Percentiles rank a stretch among this genome's conserved stretches.
These are phyloP conservation scores for Sardinella longiceps DNA, from an alignment of 2,797 vertebrate species.

Conservation along the genomic window DNA sequence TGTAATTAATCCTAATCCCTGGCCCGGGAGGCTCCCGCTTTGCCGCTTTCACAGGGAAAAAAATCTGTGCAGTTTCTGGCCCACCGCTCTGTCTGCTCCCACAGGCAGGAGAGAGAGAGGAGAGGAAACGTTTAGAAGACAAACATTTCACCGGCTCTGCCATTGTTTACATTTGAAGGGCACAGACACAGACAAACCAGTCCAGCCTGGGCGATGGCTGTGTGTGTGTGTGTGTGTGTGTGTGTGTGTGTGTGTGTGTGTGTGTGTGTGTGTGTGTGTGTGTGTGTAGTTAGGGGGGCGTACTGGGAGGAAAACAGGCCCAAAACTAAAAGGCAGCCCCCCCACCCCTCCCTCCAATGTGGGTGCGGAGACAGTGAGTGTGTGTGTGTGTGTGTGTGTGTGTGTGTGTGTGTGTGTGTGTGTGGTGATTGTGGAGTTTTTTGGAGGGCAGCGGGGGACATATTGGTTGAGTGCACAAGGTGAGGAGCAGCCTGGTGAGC, in stretches of 20 bases:
- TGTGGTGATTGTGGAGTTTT: constrained; percentile 50
- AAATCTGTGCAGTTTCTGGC: neutral
- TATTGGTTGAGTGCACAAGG: constrained; percentile 68
- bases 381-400: no score
- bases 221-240: no score
- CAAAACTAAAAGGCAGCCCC: constrained; percentile 28
- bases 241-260: no score
- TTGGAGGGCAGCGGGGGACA: constrained; percentile 62
- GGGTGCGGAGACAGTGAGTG: constrained; percentile 35
- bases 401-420: no score
- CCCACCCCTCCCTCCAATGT: neutral
- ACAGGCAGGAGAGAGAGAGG: neutral
- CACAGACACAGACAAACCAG: constrained; percentile 29
- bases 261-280: no score
- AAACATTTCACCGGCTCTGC: constrained; percentile 40
- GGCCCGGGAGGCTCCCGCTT: neutral
- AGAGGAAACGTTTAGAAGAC: constrained; percentile 39
- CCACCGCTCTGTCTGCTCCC: neutral
- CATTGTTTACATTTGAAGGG: constrained; percentile 37
- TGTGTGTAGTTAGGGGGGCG: neutral
- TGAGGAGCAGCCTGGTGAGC: constrained; percentile 67
- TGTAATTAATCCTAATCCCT: constrained; percentile 12
- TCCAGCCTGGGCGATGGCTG: neutral
- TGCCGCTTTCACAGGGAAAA: no score
- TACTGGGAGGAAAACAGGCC: neutral